These are phyloP conservation scores for Leptinotarsa haldemani DNA, from an alignment of 2,888 invertebrate genomes.

Conservation along the genomic window DNA sequence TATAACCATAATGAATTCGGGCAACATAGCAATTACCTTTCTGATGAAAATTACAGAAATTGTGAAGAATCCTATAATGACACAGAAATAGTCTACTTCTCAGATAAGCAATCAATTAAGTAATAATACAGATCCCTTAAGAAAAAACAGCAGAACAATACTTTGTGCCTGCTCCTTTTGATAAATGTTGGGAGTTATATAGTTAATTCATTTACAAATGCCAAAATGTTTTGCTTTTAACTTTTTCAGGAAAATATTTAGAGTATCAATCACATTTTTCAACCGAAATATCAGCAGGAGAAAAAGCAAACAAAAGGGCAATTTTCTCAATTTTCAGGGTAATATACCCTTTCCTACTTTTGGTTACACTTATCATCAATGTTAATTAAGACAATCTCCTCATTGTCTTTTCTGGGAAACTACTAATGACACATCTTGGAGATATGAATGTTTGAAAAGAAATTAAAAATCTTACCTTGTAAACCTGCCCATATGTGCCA, in stretches of 20 bases:
- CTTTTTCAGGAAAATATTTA: background rate
- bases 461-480: constrained; percentile 80
- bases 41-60: too few species aligned
- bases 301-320: constrained; percentile 23
- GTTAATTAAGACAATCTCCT: constrained; percentile 40
- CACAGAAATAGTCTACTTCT: too few species aligned
- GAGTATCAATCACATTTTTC: background rate
- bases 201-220: too few species aligned
- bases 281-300: background rate
- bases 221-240: too few species aligned
- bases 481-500: constrained; percentile 99
- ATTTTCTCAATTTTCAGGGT: constrained; percentile 29
- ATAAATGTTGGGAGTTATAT: too few species aligned
- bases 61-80: too few species aligned
- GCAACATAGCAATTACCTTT: too few species aligned
- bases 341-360: constrained; percentile 29
- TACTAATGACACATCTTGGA: constrained; percentile 48
- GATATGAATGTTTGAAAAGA: constrained; percentile 31
- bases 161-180: too few species aligned
- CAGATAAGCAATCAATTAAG: too few species aligned
- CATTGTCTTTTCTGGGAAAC: constrained; percentile 46
- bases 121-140: too few species aligned
- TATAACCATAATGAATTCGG: too few species aligned
- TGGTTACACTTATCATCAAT: constrained; percentile 31
- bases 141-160: background rate